These are phyloP conservation scores for Tetrao urogallus DNA, from an alignment of 2,113 vertebrate genomes.

Conservation along the genomic window DNA sequence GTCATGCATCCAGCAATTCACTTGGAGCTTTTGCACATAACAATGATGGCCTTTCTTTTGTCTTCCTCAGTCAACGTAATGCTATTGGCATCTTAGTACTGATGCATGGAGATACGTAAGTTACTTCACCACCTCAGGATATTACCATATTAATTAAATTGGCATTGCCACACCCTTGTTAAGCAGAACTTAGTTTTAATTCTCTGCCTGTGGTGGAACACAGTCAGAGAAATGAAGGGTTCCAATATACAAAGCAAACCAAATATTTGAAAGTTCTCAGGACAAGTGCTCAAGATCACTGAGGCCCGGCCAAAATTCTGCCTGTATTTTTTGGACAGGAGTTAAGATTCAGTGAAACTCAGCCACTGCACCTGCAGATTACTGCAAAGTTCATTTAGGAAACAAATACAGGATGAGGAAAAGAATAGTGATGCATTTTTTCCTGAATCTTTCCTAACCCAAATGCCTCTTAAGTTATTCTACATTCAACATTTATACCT, in stretches of 20 bases:
- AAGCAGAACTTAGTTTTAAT: neutral
- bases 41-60: neutral
- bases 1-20: neutral
- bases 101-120: fast-evolving
- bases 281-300: neutral
- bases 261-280: fast-evolving
- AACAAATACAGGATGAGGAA: neutral
- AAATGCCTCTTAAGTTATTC: neutral
- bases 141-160: neutral
- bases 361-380: neutral
- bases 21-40: neutral
- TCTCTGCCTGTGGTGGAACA: neutral
- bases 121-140: neutral
- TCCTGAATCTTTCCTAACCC: neutral
- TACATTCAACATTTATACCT: neutral
- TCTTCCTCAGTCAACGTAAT: neutral
- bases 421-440: neutral
- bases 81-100: neutral
- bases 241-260: neutral
- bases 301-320: neutral
- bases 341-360: neutral
- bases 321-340: neutral
- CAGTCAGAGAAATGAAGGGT: neutral
- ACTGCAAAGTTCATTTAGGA: neutral
- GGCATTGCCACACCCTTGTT: neutral